A percentile compares a stretch with the other conserved stretches of the same genome.
Conservation (phyloP, 2,113 vertebrate genomes). For the Ploceus nigricollis region DNA sequence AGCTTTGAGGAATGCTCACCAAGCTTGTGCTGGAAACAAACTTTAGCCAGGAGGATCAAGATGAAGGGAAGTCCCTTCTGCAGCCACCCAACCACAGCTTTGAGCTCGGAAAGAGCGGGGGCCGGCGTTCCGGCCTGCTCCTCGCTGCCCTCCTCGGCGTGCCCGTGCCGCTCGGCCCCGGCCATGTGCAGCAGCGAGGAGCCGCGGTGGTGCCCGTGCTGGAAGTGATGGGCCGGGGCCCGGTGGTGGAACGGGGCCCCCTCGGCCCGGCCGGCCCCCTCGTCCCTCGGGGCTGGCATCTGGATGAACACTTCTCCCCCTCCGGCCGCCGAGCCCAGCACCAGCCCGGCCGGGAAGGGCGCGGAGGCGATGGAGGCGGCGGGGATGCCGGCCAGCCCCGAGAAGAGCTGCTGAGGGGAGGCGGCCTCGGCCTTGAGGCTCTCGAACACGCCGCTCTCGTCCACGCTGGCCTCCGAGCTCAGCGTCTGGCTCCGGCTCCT, state of each 20-base stretch:
- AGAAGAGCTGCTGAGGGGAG: conserved; percentile 87
- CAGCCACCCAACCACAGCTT: conserved; percentile 89
- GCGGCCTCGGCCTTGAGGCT: conserved; percentile 88
- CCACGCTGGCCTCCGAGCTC: conserved; percentile 88
- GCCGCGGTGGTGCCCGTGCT: conserved; percentile 80
- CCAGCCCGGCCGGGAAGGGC: conserved; percentile 87
- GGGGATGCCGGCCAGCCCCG: conserved; percentile 84
- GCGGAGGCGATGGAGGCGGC: conserved; percentile 77
- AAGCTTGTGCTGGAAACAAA: conserved; percentile 96
- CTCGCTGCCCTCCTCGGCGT: conserved; percentile 79
- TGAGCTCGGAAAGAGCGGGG: conserved; percentile 90
- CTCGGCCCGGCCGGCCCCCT: conserved; percentile 77
- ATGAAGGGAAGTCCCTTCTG: conserved; percentile 97
- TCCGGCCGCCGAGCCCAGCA: conserved; percentile 82
- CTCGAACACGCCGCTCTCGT: conserved; percentile 90
- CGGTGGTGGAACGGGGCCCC: conserved; percentile 78
- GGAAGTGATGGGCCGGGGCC: conserved; percentile 77
- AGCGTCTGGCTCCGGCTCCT: conserved; percentile 90
- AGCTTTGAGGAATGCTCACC: conserved; percentile 69
- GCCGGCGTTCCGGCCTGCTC: conserved; percentile 84
- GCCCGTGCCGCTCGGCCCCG: conserved; percentile 79
- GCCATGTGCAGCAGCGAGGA: conserved; percentile 88
- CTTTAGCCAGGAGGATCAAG: conserved; percentile 91
- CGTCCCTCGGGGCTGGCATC: conserved; percentile 89
- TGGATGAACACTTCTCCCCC: conserved; percentile 90